Percentiles rank a stretch among this genome's conserved stretches.
Conservation (phyloP, 2,888 invertebrate species). For the Clitarchus hookeri region DNA sequence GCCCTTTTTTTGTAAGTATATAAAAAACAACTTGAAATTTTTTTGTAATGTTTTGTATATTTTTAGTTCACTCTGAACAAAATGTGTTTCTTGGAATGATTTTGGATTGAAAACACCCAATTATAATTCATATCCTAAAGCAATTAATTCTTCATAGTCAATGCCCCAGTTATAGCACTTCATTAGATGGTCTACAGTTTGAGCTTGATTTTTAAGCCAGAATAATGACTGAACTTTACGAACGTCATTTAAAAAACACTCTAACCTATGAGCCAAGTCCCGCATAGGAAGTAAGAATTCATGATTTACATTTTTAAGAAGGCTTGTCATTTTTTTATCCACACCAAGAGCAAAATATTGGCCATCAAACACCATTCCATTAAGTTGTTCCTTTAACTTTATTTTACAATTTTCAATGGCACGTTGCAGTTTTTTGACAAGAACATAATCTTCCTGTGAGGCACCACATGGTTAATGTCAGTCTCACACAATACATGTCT, state of each 20-base stretch:
- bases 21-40: constrained; percentile 10
- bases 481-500: no score
- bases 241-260: neutral
- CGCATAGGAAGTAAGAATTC: neutral
- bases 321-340: neutral
- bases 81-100: no score
- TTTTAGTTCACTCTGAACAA: no score
- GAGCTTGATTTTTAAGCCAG: no score
- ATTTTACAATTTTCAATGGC: neutral
- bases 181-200: no score
- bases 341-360: neutral
- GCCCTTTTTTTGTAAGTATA: neutral
- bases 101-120: no score
- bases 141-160: no score
- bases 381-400: neutral
- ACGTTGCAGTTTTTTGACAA: constrained; percentile 19
- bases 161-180: no score
- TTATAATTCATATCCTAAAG: no score
- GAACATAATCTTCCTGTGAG: neutral
- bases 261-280: neutral
- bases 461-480: neutral
- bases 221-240: neutral
- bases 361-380: neutral
- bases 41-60: neutral
- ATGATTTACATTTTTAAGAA: neutral